These are phyloP conservation scores for Chrysocyon brachyurus DNA, from an alignment of 2,797 vertebrate genomes.

Conservation along the genomic window DNA sequence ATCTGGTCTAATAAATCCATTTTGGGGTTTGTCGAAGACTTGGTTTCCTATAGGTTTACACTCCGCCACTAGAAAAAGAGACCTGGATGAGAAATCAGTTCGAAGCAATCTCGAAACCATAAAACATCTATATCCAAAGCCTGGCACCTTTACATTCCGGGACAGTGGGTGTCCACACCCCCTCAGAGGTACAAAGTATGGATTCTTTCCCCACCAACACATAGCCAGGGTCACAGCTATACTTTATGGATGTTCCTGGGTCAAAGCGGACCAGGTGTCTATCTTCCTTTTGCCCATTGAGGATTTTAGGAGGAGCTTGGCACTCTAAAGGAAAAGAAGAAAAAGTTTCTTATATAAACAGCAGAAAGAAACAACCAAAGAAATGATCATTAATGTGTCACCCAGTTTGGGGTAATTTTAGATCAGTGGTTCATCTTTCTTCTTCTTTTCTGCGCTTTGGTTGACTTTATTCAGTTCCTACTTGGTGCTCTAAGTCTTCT, in stretches of 20 bases:
- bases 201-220: constrained; percentile 76
- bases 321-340: constrained; percentile 75
- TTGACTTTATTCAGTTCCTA: not conserved
- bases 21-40: constrained; percentile 67
- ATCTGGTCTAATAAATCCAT: constrained; percentile 58
- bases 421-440: not conserved
- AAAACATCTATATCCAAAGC: not conserved
- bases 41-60: constrained; percentile 63
- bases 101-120: not conserved
- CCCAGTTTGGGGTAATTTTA: not conserved
- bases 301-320: constrained; percentile 80
- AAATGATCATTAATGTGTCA: not conserved
- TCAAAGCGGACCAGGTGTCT: constrained; percentile 62
- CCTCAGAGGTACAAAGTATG: constrained; percentile 74
- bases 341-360: not conserved
- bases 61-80: constrained; percentile 66
- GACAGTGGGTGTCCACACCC: constrained; percentile 80
- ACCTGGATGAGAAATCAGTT: constrained; percentile 31
- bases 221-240: constrained; percentile 86
- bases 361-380: constrained; percentile 28
- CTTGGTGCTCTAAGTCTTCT: not conserved
- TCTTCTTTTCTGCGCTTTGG: not conserved
- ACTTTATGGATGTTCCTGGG: constrained; percentile 82
- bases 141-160: constrained; percentile 84
- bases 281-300: constrained; percentile 71